phyloP scores from a whole-genome alignment of 2,888 invertebrate genomes.

The Thecophora atra region DNA sequence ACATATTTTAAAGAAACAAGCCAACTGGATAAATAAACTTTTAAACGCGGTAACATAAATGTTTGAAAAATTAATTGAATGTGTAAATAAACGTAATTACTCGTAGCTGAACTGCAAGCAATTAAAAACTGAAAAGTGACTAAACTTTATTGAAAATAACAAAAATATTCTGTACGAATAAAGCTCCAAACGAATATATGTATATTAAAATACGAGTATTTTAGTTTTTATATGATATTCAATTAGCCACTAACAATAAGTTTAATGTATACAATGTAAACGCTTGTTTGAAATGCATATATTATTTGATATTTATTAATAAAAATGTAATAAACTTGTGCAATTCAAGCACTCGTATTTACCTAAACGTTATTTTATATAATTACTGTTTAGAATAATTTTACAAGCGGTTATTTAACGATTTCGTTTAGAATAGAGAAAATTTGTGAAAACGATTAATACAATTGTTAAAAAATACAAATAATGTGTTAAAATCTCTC shows the following conservation, averaged over 20 bases:
- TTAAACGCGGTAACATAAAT: constrained; percentile 8
- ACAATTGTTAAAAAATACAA: constrained; percentile 19
- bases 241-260: constrained; percentile 26
- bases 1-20: constrained; percentile 24
- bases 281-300: constrained; percentile 17
- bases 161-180: constrained; percentile 7
- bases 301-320: constrained; percentile 12
- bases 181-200: background rate
- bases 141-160: constrained; percentile 3
- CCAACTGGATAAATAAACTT: constrained; percentile 6
- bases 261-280: constrained; percentile 28
- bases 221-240: constrained; percentile 27
- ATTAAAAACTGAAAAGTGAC: constrained; percentile 5
- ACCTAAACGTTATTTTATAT: constrained; percentile 11
- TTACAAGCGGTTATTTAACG: constrained; percentile 10
- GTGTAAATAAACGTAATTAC: constrained; percentile 29
- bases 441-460: constrained; percentile 19
- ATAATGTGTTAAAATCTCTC: constrained; percentile 9
- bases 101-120: constrained; percentile 25
- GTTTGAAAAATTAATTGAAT: constrained; percentile 14
- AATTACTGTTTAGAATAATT: constrained; percentile 18
- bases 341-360: constrained; percentile 11
- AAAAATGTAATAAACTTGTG: constrained; percentile 18
- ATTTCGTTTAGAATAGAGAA: constrained; percentile 18
- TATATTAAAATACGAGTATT: too few species aligned